Conservation (phyloP, 2,797 vertebrate genomes). For the Brachyalestes nurse region DNA sequence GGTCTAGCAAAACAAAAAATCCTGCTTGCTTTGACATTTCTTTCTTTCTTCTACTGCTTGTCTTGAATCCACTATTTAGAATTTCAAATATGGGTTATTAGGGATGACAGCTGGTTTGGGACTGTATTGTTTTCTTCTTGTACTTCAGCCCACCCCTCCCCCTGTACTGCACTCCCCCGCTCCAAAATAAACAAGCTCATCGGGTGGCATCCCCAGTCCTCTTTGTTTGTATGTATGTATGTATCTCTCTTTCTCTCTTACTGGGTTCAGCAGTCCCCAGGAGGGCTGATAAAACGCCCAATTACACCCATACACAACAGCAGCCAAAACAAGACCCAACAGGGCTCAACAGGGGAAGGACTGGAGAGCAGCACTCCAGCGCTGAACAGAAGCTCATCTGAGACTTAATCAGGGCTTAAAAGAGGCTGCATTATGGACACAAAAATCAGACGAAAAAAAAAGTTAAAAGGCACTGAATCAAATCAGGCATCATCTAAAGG, state of each 20-base stretch:
- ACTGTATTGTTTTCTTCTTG: not conserved
- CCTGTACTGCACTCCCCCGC: not conserved
- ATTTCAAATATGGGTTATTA: conserved; percentile 3
- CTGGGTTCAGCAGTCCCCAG: not conserved
- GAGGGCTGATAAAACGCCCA: conserved; percentile 16
- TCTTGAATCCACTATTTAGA: not conserved
- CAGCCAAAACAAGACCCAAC: conserved; percentile 32
- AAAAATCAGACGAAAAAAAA: not conserved
- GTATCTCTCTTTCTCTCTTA: not conserved
- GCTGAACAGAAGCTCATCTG: not conserved
- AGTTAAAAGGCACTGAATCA: not conserved
- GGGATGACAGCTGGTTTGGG: conserved; percentile 31
- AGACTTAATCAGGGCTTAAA: not conserved
- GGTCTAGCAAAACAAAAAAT: not conserved
- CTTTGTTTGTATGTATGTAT: not conserved
- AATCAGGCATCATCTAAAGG: no score
- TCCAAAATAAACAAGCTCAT: conserved; percentile 42
- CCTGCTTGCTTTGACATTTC: not conserved
- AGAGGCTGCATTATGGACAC: not conserved
- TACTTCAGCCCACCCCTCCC: not conserved
- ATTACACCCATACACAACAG: conserved; percentile 12
- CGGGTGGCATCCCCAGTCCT: conserved; percentile 1
- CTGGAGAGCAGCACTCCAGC: not conserved
- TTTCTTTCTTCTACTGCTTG: not conserved
- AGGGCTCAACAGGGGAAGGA: not conserved